Conservation (phyloP, 2,797 vertebrate species). For the Aratinga solstitialis region DNA sequence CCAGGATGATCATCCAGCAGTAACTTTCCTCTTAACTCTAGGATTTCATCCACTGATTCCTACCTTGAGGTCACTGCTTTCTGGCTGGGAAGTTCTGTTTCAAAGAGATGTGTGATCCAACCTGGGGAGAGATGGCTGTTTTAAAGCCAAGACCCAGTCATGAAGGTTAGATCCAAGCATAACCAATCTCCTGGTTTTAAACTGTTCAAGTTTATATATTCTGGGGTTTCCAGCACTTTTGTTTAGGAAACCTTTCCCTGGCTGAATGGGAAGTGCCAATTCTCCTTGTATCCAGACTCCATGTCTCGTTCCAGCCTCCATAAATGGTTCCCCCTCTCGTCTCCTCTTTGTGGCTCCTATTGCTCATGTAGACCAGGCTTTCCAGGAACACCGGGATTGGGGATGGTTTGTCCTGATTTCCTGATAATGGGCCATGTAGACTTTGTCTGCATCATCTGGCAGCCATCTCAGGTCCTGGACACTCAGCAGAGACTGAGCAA, state of each 20-base stretch:
- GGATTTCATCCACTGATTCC: neutral
- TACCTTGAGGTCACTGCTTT: neutral
- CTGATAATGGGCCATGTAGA: conserved; percentile 13
- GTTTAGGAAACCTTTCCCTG: conserved; percentile 7
- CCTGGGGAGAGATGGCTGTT: neutral
- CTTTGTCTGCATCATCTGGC: conserved; percentile 37
- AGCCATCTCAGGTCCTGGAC: neutral
- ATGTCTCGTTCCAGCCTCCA: neutral
- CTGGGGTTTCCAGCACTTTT: conserved; percentile 6
- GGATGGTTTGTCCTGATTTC: neutral
- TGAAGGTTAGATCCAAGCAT: conserved; percentile 5
- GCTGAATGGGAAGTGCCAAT: conserved; percentile 3
- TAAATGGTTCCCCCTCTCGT: neutral
- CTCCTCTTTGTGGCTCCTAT: neutral
- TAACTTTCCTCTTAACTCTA: neutral
- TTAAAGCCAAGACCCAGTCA: neutral
- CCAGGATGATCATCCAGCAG: neutral
- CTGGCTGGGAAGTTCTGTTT: neutral
- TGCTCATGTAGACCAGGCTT: neutral
- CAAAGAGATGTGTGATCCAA: neutral
- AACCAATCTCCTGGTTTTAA: neutral
- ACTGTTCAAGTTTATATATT: neutral
- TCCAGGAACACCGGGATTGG: conserved; percentile 12
- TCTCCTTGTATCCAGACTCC: neutral
- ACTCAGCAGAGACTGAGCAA: neutral